Conservation (phyloP, 2,888 invertebrate genomes). For the Dasysyrphus tricinctus region DNA sequence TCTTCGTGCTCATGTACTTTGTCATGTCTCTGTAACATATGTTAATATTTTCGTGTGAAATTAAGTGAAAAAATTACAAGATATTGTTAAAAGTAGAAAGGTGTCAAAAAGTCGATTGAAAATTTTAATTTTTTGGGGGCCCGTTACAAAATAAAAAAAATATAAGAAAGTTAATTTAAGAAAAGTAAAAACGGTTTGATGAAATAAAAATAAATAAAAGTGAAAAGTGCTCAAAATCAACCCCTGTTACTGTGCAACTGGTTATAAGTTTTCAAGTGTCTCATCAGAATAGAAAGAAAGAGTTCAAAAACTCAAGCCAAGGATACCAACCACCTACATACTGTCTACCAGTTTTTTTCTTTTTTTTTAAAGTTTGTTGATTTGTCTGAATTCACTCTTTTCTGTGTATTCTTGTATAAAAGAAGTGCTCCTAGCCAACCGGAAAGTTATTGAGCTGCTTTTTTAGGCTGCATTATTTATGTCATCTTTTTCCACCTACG, state of each 20-base stretch:
- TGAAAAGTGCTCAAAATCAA: slow-evolving; percentile 37
- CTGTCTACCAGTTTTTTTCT: slow-evolving; percentile 31
- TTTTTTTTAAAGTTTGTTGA: background rate
- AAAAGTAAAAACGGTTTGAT: background rate
- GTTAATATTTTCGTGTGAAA: slow-evolving; percentile 53
- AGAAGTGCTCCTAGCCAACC: slow-evolving; percentile 34
- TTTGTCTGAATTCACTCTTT: background rate
- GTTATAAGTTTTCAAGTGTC: slow-evolving; percentile 28
- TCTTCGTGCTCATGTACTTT: slow-evolving; percentile 4
- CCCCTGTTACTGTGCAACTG: slow-evolving; percentile 3
- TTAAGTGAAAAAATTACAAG: slow-evolving; percentile 46
- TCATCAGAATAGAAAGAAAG: slow-evolving; percentile 36
- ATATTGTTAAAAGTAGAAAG: slow-evolving; percentile 25
- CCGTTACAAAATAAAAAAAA: slow-evolving; percentile 5
- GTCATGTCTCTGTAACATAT: slow-evolving; percentile 56
- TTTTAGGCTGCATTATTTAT: slow-evolving; percentile 66
- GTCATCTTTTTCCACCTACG: slow-evolving; percentile 73
- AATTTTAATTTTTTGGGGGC: slow-evolving; percentile 40
- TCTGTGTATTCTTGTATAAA: background rate
- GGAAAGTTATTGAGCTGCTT: slow-evolving; percentile 54
- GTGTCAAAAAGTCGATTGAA: slow-evolving; percentile 33
- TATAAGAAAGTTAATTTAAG: slow-evolving; percentile 10
- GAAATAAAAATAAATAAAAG: slow-evolving; percentile 21
- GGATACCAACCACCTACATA: slow-evolving; percentile 62
- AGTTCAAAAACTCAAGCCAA: slow-evolving; percentile 57